phyloP scores from a whole-genome alignment of 2,113 vertebrate genomes.

The Morone chrysops region DNA sequence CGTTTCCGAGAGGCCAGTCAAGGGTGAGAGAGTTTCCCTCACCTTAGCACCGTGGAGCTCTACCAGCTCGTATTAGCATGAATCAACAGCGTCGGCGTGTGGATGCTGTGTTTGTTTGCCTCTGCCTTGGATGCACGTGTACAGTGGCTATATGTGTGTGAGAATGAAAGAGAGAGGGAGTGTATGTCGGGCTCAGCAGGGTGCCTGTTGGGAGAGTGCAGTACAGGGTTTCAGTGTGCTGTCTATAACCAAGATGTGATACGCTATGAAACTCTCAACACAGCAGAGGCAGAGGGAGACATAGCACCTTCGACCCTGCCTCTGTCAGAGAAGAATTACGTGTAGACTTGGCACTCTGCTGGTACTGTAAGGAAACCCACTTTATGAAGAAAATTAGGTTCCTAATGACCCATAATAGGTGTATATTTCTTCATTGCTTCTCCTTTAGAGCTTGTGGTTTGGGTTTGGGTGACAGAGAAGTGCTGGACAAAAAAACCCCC shows the following conservation, averaged over 20 bases:
- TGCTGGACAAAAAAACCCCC: not conserved
- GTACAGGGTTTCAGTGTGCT: conserved; percentile 62
- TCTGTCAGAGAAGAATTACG: conserved; percentile 41
- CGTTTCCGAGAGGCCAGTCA: conserved; percentile 64
- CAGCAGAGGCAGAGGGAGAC: conserved; percentile 26
- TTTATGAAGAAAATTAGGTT: conserved; percentile 57
- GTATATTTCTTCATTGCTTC: conserved; percentile 52
- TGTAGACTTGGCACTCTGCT: conserved; percentile 17
- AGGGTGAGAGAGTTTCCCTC: conserved; percentile 69
- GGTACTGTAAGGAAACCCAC: conserved; percentile 56
- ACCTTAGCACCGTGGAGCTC: conserved; percentile 41
- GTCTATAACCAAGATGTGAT: conserved; percentile 29
- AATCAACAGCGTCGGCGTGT: conserved; percentile 62
- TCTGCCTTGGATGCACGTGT: conserved; percentile 33
- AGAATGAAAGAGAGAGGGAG: not conserved
- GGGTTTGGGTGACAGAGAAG: conserved; percentile 28
- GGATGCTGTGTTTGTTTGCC: conserved; percentile 62
- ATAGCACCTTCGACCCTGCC: conserved; percentile 34
- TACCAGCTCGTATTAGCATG: conserved; percentile 52
- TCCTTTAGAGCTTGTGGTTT: conserved; percentile 57
- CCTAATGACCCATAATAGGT: conserved; percentile 63
- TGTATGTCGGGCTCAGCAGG: conserved; percentile 38
- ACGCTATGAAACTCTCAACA: conserved; percentile 19
- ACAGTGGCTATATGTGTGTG: conserved; percentile 53
- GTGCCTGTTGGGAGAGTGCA: conserved; percentile 27